These are phyloP conservation scores for western clawed frog (Xenopus tropicalis) DNA, from an alignment of 2,113 vertebrate genomes.

Conservation along the genomic window UCB_Xtro_10.0 CM004446.2:70290001-70290500, in stretches of 20 bases:
- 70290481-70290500: too few species aligned
- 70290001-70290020: too few species aligned
- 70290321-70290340: conserved; percentile 29
- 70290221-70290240: conserved; percentile 42
- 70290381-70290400: not conserved
- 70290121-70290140: too few species aligned
- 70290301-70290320: conserved; percentile 43
- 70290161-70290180: conserved; percentile 16
- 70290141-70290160: not conserved
- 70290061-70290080: too few species aligned
- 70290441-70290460: not conserved
- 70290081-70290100: too few species aligned
- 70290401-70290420: conserved; percentile 26
- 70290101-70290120: too few species aligned
- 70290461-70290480: not conserved
- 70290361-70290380: conserved; percentile 33
- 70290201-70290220: conserved; percentile 37
- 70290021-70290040: too few species aligned
- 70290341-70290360: not conserved
- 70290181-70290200: conserved; percentile 39
- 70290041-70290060: too few species aligned
- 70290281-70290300: conserved; percentile 39
- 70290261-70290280: conserved; percentile 42
- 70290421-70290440: not conserved
- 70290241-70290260: conserved; percentile 40